These are phyloP conservation scores for Pentamera pediparva DNA, from an alignment of 53 echinoderm and acorn worm species.

Conservation along the genomic window DNA sequence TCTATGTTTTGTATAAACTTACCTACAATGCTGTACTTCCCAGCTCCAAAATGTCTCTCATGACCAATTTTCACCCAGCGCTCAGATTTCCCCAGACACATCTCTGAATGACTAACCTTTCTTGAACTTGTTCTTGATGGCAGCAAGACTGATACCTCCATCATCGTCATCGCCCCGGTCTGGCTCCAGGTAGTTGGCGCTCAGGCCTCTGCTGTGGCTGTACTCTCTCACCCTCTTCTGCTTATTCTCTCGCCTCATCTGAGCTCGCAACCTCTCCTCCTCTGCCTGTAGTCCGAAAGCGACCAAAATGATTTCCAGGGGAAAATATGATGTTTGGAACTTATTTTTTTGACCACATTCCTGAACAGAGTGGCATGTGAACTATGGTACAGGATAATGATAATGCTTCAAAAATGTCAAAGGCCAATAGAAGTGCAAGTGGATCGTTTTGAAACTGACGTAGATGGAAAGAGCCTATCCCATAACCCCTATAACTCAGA, in stretches of 20 bases:
- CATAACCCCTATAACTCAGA: too few species aligned
- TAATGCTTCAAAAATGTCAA: too few species aligned
- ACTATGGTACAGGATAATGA: neutral
- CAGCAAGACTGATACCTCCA: conserved; percentile 71
- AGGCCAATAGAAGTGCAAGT: too few species aligned
- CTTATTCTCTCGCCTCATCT: conserved; percentile 77
- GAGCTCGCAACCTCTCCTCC: conserved; percentile 78
- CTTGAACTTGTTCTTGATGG: conserved; percentile 93
- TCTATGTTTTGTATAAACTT: too few species aligned
- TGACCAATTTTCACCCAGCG: too few species aligned
- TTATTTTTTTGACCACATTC: neutral
- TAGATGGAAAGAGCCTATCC: too few species aligned
- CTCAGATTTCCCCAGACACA: neutral
- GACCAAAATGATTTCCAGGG: neutral
- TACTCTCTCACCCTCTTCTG: conserved; percentile 83
- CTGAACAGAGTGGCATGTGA: neutral
- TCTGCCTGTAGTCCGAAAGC: conserved; percentile 48
- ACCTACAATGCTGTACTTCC: too few species aligned
- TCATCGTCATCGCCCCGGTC: conserved; percentile 83
- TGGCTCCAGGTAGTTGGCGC: conserved; percentile 85
- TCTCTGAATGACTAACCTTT: conserved; percentile 40
- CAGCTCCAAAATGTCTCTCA: too few species aligned
- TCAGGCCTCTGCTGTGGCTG: conserved; percentile 66
- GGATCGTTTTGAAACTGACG: too few species aligned
- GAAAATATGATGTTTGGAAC: neutral